phyloP scores from a whole-genome alignment of 2,797 vertebrate species.

The Tauraco hartlaubi region DNA sequence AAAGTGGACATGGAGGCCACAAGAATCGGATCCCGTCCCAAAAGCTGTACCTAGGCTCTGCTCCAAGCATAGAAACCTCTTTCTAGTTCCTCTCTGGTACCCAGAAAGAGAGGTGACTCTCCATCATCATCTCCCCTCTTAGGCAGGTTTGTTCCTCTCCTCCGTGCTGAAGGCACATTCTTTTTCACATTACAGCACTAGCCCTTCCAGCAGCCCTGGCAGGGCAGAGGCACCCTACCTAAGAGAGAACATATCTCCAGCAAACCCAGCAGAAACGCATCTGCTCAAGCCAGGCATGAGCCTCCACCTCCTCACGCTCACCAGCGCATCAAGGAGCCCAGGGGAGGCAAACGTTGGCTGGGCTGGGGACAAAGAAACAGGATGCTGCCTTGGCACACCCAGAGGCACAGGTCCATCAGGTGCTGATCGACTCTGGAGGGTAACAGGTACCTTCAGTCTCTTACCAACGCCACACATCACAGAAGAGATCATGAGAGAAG shows the following conservation, averaged over 20 bases:
- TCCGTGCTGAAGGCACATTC: background rate
- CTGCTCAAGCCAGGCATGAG: background rate
- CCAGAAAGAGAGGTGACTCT: background rate
- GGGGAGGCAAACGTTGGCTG: background rate
- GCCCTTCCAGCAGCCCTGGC: background rate
- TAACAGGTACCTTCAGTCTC: background rate
- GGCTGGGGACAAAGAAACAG: background rate
- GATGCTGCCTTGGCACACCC: background rate
- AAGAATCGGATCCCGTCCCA: background rate
- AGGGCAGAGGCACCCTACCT: background rate
- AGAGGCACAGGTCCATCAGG: background rate
- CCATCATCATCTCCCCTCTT: background rate
- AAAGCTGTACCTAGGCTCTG: background rate
- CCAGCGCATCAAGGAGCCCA: background rate
- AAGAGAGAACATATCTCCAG: background rate
- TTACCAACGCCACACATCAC: accelerated
- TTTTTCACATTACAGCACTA: accelerated
- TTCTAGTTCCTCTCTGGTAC: background rate
- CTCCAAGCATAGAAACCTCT: background rate
- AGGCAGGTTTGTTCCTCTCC: background rate
- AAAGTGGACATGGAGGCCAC: background rate
- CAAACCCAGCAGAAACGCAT: background rate
- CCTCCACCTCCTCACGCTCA: background rate
- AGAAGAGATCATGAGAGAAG: background rate
- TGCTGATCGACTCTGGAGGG: background rate